Base-by-base conservation (phyloP, 2,113 vertebrate genomes). In the Tinamus guttatus region DNA sequence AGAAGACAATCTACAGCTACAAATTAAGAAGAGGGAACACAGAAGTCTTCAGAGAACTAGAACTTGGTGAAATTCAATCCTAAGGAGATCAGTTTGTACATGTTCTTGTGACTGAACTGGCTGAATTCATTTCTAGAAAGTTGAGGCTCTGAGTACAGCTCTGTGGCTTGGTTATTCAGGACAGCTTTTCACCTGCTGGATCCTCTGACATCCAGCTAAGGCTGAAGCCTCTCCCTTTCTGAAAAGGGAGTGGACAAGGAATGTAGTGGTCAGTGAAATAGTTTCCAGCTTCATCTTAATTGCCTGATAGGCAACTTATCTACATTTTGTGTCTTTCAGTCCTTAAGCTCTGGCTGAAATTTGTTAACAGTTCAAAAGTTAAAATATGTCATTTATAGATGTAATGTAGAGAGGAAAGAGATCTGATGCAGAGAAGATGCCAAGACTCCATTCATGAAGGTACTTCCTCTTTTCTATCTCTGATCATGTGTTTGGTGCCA, bases 181-280 rank as follows among this genome's bases (percentile, higher is more conserved):
- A 56, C 16, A 56, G 27, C 28, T 56, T 56, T 30, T 28, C 54
- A 56, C 28, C 18, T 67, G 4, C 6, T 14, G 9, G 71, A 1
- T 54, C 12, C 3, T 82, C 13, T 5, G 16, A 8, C 30, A 75
- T 41, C 11, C 15, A 87, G 8, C 32, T 85, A 81, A 79, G 9
- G 9, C 15, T 59, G 27, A 80, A 54, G 4, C 5, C 8, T 60
- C 16, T 47, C 22, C 6, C 74, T 74, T 62, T 30, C 7, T 32
- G 69, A 74, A 63, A 27, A 28, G 1, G 36, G 3, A 0, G 4
- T 49, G 8, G 51, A 25, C 9, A n/a, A 11, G 4, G 5, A 2
- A 34, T 43, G 1, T 1, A 75, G 2, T 3, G 19, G 5, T 73
- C 56, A 41, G 45, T 24, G 45, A 28, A 40, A 73, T 5, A 75